Evolutionary conservation across 2,888 invertebrate species (phyloP).

Genomic region (Sycophila texana): DNA sequence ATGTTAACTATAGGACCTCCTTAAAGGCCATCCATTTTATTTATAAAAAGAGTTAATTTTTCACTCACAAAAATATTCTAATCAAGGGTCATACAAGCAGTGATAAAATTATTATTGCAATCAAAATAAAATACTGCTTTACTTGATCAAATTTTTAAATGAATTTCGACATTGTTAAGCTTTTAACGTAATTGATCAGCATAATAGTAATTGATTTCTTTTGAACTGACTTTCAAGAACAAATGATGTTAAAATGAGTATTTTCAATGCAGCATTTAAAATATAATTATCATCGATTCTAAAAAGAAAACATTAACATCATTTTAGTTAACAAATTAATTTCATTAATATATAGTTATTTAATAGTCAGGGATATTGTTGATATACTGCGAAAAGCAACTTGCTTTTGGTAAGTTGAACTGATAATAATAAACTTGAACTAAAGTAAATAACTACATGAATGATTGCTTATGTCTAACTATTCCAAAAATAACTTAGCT

Average conservation of each 20-base stretch:
- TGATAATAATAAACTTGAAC: constrained; percentile 31
- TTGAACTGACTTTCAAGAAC: background rate
- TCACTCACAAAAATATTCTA: background rate
- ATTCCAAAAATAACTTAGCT: constrained; percentile 37
- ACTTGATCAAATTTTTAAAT: background rate
- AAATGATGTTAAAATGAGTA: background rate
- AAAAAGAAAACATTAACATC: background rate
- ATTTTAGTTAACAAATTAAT: background rate
- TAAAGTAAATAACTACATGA: constrained; percentile 22
- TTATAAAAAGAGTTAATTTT: background rate
- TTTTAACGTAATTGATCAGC: too few relatives aligned
- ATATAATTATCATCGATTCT: background rate
- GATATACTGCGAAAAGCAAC: constrained; percentile 29
- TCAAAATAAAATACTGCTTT: too few relatives aligned
- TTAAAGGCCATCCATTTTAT: too few relatives aligned
- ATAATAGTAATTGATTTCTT: too few relatives aligned
- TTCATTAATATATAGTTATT: constrained; percentile 13
- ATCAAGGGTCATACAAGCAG: background rate
- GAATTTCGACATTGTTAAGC: background rate
- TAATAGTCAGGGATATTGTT: background rate
- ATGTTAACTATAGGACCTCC: too few relatives aligned
- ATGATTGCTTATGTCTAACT: constrained; percentile 30
- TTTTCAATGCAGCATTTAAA: background rate
- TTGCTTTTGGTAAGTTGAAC: constrained; percentile 34
- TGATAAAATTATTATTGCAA: background rate